phyloP scores from a whole-genome alignment of 2,888 invertebrate species.

The Acanthosoma haemorrhoidale region DNA sequence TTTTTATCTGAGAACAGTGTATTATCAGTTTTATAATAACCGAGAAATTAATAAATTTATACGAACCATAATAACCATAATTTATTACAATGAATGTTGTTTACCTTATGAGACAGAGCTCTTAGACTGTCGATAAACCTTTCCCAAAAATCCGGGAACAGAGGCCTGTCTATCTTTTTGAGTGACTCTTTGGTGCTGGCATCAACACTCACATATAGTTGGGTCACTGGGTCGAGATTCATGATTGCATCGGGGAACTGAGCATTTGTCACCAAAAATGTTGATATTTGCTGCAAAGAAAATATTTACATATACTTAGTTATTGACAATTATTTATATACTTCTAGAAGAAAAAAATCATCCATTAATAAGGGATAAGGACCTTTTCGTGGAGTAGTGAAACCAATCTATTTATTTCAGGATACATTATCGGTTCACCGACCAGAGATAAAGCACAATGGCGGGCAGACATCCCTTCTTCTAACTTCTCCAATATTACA shows the following conservation, averaged over 20 bases:
- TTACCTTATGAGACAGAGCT: constrained; percentile 49
- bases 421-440: constrained; percentile 59
- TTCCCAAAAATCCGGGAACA: constrained; percentile 56
- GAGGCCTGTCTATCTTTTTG: constrained; percentile 55
- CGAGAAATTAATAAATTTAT: no score
- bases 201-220: constrained; percentile 56
- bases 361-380: no score
- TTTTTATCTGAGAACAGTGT: no score
- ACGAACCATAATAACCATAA: no score
- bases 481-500: constrained; percentile 49
- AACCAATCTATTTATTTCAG: constrained; percentile 53
- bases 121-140: constrained; percentile 51
- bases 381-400: constrained; percentile 48
- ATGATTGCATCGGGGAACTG: constrained; percentile 56
- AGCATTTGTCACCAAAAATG: constrained; percentile 57
- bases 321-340: not conserved
- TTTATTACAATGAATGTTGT: not conserved
- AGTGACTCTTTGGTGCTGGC: constrained; percentile 54
- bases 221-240: constrained; percentile 51
- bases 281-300: constrained; percentile 47
- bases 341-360: no score
- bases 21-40: no score
- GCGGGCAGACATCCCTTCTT: constrained; percentile 49
- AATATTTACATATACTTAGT: not conserved
- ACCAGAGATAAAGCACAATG: constrained; percentile 57